These are phyloP conservation scores for Synergus umbraculus DNA, from an alignment of 2,888 invertebrate species.

Conservation along the genomic window DNA sequence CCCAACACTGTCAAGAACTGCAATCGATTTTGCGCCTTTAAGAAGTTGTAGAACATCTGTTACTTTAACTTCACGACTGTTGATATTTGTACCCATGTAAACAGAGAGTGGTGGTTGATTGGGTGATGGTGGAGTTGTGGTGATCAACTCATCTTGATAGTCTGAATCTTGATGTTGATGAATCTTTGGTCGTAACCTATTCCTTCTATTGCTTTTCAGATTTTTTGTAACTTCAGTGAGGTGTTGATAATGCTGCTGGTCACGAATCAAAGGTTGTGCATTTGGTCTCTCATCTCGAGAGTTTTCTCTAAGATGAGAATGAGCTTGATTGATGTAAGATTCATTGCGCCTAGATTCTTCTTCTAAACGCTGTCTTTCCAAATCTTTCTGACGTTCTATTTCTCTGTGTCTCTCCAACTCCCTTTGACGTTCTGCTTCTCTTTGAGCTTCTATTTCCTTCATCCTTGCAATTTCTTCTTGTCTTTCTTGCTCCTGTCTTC, in stretches of 20 bases:
- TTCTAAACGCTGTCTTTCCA: slow-evolving; percentile 42
- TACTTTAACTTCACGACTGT: slow-evolving; percentile 79
- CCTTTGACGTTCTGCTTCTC: slow-evolving; percentile 57
- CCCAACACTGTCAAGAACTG: slow-evolving; percentile 86
- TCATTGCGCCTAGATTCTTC: slow-evolving; percentile 13
- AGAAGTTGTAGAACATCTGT: slow-evolving; percentile 85
- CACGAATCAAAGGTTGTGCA: slow-evolving; percentile 61
- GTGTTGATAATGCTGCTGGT: slow-evolving; percentile 67
- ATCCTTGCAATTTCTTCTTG: slow-evolving; percentile 60
- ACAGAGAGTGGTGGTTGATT: slow-evolving; percentile 92
- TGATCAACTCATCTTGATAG: slow-evolving; percentile 48
- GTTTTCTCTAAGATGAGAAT: slow-evolving; percentile 46
- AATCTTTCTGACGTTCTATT: slow-evolving; percentile 43
- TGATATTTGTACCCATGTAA: slow-evolving; percentile 80
- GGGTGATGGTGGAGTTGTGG: slow-evolving; percentile 76
- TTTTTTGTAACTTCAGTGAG: slow-evolving; percentile 59
- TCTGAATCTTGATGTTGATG: slow-evolving; percentile 56
- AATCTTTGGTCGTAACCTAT: slow-evolving; percentile 57
- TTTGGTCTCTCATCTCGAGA: slow-evolving; percentile 49
- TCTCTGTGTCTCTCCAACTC: slow-evolving; percentile 55
- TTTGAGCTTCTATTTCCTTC: slow-evolving; percentile 60
- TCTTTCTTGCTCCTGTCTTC: slow-evolving; percentile 54
- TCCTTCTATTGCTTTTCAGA: slow-evolving; percentile 54
- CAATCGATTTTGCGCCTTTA: slow-evolving; percentile 85
- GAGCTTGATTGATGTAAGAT: neutral